phyloP scores from a whole-genome alignment of 2,797 vertebrate species.

The Microctenopoma lineatum region DNA sequence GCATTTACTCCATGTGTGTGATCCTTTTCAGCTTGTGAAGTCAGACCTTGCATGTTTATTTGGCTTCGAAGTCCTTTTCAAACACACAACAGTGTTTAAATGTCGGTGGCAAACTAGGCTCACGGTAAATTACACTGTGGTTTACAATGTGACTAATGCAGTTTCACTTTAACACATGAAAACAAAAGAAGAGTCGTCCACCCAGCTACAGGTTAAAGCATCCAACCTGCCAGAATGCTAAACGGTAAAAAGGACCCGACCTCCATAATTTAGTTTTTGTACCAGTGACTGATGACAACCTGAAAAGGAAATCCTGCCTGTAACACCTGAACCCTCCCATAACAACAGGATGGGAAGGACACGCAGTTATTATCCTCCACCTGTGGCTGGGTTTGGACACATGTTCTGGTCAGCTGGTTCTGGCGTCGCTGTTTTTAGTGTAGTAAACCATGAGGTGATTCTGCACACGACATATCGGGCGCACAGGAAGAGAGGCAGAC shows the following conservation, averaged over 20 bases:
- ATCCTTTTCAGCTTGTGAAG: background rate
- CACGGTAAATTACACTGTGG: background rate
- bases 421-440: background rate
- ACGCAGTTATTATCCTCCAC: background rate
- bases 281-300: background rate
- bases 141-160: background rate
- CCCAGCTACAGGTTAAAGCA: background rate
- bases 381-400: background rate
- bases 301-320: background rate
- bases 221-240: background rate
- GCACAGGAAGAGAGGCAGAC: slow-evolving; percentile 50
- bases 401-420: background rate
- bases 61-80: slow-evolving; percentile 1
- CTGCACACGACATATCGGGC: background rate
- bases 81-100: background rate
- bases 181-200: background rate
- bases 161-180: background rate
- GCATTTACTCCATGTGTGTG: background rate
- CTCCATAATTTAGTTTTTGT: background rate
- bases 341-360: background rate
- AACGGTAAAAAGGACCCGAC: background rate
- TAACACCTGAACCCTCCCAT: background rate
- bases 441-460: background rate
- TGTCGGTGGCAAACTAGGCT: background rate
- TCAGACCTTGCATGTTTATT: slow-evolving; percentile 4